A percentile compares a stretch with the other conserved stretches of the same genome.
Evolutionary conservation across 2,113 vertebrate species (phyloP).

Genomic region (Brienomyrus brachyistius): DNA sequence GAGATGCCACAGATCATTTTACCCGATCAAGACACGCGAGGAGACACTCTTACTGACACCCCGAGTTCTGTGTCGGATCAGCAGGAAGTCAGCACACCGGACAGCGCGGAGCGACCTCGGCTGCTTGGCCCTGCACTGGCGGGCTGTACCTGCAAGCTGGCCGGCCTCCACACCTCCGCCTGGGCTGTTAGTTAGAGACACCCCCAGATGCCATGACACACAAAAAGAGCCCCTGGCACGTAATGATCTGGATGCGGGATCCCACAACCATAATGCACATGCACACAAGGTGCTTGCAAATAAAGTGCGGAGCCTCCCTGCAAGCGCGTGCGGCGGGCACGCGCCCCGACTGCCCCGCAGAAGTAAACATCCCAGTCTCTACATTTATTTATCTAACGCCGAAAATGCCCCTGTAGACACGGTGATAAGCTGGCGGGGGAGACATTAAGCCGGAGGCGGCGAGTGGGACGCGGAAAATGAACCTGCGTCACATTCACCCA

Average conservation of each 20-base stretch:
- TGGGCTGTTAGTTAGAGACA: background rate
- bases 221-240: background rate
- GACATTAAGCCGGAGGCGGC: background rate
- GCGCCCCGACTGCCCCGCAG: background rate
- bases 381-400: background rate
- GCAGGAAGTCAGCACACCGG: background rate
- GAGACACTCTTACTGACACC: background rate
- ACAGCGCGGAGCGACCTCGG: background rate
- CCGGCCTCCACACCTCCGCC: background rate
- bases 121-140: background rate
- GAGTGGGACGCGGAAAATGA: background rate
- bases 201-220: background rate
- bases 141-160: background rate
- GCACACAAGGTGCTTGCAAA: background rate
- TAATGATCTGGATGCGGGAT: background rate
- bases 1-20: background rate
- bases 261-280: background rate
- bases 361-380: background rate
- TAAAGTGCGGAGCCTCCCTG: background rate
- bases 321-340: background rate
- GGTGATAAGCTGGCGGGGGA: background rate
- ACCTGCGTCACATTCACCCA: conserved; percentile 12
- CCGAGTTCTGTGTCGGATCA: background rate
- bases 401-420: background rate
- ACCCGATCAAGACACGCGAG: background rate